Percentiles rank a stretch among this genome's conserved stretches.
These are phyloP conservation scores for Macrostomum lignano DNA, from an alignment of 1,140 invertebrate genomes.

Conservation along the genomic window DNA sequence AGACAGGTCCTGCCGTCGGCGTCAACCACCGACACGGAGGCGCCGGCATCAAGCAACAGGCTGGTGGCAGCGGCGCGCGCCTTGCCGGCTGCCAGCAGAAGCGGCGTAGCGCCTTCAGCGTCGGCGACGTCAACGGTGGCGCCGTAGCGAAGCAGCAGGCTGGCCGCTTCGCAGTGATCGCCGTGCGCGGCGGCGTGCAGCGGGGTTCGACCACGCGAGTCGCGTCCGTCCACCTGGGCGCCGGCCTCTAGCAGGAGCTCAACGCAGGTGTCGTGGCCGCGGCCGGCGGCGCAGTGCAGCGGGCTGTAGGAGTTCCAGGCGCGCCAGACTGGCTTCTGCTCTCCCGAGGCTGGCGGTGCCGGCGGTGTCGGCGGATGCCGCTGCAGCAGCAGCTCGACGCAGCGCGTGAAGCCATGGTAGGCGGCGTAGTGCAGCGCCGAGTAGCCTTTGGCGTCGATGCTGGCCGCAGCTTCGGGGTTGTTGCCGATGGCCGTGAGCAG, in stretches of 20 bases:
- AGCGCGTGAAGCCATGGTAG: no score
- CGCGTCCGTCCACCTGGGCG: no score
- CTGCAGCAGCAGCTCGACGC: no score
- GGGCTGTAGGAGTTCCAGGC: conserved; percentile 18
- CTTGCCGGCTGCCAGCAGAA: conserved; percentile 28
- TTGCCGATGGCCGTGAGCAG: no score
- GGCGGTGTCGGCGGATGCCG: conserved; percentile 16
- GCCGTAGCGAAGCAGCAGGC: conserved; percentile 30
- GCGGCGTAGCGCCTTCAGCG: conserved; percentile 17
- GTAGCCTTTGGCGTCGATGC: conserved; percentile 7
- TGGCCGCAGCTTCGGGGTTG: neutral
- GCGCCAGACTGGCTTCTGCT: no score
- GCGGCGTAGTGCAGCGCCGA: conserved; percentile 8
- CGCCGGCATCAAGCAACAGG: conserved; percentile 30
- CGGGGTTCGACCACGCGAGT: conserved; percentile 27
- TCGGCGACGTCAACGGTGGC: conserved; percentile 31
- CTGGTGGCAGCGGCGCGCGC: conserved; percentile 32
- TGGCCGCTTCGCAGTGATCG: conserved; percentile 32
- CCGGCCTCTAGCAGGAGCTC: conserved; percentile 32
- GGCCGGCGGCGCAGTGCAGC: conserved; percentile 20
- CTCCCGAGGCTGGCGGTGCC: no score
- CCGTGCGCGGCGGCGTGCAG: conserved; percentile 34
- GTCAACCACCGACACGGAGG: conserved; percentile 31
- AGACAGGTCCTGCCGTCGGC: conserved; percentile 33
- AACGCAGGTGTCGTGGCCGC: conserved; percentile 33